A percentile compares a stretch with the other conserved stretches of the same genome.
Conservation (phyloP, 2,888 invertebrate genomes). For the Hydriomena furcata region DNA sequence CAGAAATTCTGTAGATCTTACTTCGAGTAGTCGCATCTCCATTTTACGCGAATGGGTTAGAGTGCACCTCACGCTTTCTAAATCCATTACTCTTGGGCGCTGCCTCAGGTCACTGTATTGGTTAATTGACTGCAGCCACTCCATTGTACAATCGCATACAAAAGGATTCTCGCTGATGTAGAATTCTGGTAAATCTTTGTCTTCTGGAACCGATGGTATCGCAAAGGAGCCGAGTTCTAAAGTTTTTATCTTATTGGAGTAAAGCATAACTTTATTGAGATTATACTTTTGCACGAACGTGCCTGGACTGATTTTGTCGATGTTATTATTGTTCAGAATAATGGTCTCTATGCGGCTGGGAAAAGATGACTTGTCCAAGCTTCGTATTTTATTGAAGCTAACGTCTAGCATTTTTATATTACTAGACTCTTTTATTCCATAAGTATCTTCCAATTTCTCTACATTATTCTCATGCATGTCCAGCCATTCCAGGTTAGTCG, state of each 20-base stretch:
- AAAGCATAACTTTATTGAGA: constrained; percentile 89
- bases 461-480: constrained; percentile 92
- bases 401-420: constrained; percentile 90
- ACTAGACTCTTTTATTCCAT: constrained; percentile 85
- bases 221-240: constrained; percentile 89
- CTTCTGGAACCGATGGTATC: constrained; percentile 85
- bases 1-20: constrained; percentile 90
- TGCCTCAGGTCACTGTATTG: constrained; percentile 88
- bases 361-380: constrained; percentile 87
- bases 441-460: constrained; percentile 88
- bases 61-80: constrained; percentile 90
- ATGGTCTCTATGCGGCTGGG: constrained; percentile 89
- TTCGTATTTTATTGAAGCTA: constrained; percentile 88
- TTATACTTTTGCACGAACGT: constrained; percentile 88
- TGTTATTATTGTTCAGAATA: constrained; percentile 89
- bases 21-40: constrained; percentile 85
- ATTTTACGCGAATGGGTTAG: constrained; percentile 87
- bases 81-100: constrained; percentile 91
- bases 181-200: constrained; percentile 89
- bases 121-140: constrained; percentile 92
- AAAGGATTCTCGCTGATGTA: constrained; percentile 93
- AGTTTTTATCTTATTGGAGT: constrained; percentile 88
- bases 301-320: constrained; percentile 87
- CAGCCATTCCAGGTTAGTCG: constrained; percentile 89
- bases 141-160: constrained; percentile 93